These are phyloP conservation scores for Mola mola DNA, from an alignment of 2,113 vertebrate species.

Conservation along the genomic window DNA sequence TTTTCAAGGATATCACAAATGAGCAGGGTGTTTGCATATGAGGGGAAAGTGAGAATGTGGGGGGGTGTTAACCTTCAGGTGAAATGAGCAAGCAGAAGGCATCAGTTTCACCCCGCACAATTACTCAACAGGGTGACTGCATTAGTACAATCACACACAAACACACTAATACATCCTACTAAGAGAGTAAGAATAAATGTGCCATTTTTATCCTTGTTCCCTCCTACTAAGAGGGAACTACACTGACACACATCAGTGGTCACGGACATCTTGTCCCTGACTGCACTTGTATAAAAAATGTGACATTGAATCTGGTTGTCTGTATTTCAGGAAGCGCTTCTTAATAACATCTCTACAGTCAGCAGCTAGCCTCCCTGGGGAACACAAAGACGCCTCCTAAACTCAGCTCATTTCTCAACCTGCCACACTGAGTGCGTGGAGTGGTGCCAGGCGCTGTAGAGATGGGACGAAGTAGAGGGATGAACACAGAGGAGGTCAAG, in stretches of 20 bases:
- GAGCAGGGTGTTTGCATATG: constrained; percentile 23
- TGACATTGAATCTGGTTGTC: constrained; percentile 3
- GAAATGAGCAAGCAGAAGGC: constrained; percentile 20
- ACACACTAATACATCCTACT: no score
- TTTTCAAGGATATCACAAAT: constrained; percentile 29
- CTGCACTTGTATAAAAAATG: constrained; percentile 4
- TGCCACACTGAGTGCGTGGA: constrained; percentile 40
- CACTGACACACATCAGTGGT: constrained; percentile 30
- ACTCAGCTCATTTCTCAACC: constrained; percentile 55
- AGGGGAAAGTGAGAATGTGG: constrained; percentile 19
- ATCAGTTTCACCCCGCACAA: neutral
- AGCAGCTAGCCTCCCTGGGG: constrained; percentile 20
- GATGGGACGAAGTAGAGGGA: constrained; percentile 14
- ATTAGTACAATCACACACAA: no score
- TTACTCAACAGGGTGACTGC: no score
- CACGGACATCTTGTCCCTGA: constrained; percentile 4
- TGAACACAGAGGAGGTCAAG: neutral
- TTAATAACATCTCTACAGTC: constrained; percentile 21
- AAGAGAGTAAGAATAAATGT: constrained; percentile 4
- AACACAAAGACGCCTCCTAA: constrained; percentile 43
- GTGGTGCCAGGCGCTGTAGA: constrained; percentile 15
- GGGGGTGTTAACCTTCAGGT: constrained; percentile 52
- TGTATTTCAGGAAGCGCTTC: constrained; percentile 61
- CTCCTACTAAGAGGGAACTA: constrained; percentile 24
- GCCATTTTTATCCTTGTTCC: constrained; percentile 47